Percentiles rank a stretch among this genome's conserved stretches.
phyloP scores from a whole-genome alignment of 2,888 invertebrate genomes.

The Lomographa bimaculata region DNA sequence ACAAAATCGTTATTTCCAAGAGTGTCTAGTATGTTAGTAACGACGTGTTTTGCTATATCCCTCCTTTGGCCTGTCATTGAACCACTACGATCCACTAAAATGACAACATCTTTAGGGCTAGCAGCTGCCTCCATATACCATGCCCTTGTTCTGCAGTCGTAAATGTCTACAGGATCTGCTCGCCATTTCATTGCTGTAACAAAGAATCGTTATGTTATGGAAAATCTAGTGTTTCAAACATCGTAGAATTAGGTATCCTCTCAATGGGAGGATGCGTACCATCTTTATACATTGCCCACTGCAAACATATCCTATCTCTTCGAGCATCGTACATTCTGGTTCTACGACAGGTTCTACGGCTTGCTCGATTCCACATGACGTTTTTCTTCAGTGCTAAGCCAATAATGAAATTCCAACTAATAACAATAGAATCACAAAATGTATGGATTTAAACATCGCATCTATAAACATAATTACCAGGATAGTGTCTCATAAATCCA shows the following conservation, averaged over 20 bases:
- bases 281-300: conserved; percentile 25
- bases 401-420: conserved; percentile 20
- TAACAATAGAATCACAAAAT: conserved; percentile 6
- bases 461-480: conserved; percentile 83
- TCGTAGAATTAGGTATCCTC: conserved; percentile 7
- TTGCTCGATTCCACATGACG: conserved; percentile 16
- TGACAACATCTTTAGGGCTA: conserved; percentile 96
- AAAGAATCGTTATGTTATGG: conserved; percentile 5
- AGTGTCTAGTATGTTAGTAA: conserved; percentile 96
- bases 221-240: too few species aligned
- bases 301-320: conserved; percentile 22
- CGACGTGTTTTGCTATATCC: conserved; percentile 95
- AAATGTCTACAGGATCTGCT: conserved; percentile 93
- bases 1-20: conserved; percentile 99
- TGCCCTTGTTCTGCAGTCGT: conserved; percentile 96
- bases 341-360: conserved; percentile 22
- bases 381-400: conserved; percentile 22
- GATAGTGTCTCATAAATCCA: conserved; percentile 98
- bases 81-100: conserved; percentile 94
- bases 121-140: conserved; percentile 99
- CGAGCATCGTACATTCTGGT: conserved; percentile 21
- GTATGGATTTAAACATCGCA: neutral
- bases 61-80: conserved; percentile 95
- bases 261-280: conserved; percentile 15
- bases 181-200: conserved; percentile 89